These are phyloP conservation scores for Ophion obscuratus DNA, from an alignment of 2,888 invertebrate genomes.

Conservation along the genomic window DNA sequence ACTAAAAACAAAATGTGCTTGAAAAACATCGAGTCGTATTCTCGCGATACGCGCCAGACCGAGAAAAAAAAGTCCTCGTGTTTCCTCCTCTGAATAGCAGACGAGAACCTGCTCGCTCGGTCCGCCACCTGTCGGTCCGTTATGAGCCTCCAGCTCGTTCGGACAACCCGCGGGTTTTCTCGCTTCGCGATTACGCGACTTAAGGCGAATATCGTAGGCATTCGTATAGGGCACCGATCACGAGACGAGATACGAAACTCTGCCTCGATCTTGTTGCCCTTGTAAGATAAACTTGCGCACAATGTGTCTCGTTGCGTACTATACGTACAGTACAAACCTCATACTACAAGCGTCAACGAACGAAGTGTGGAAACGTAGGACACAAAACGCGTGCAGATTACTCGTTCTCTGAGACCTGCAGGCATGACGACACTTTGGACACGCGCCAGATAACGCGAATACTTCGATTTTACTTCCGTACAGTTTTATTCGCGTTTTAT, in stretches of 20 bases:
- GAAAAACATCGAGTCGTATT: slow-evolving; percentile 36
- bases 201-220: background rate
- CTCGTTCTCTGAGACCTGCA: too few relatives aligned
- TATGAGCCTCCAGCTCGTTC: slow-evolving; percentile 72
- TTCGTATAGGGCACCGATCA: slow-evolving; percentile 9
- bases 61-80: background rate
- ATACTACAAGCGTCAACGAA: background rate
- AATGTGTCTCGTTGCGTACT: background rate
- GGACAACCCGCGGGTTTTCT: slow-evolving; percentile 73
- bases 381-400: background rate
- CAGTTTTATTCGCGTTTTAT: too few relatives aligned
- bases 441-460: too few relatives aligned
- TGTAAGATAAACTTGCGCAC: slow-evolving; percentile 24
- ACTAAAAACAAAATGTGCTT: background rate
- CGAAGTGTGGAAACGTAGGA: background rate
- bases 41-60: background rate
- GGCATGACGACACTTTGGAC: too few relatives aligned
- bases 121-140: slow-evolving; percentile 81
- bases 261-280: slow-evolving; percentile 44
- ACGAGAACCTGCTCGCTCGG: slow-evolving; percentile 78
- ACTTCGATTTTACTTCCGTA: too few relatives aligned
- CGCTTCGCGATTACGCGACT: slow-evolving; percentile 21
- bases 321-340: background rate
- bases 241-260: slow-evolving; percentile 16
- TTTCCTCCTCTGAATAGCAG: slow-evolving; percentile 60